phyloP scores from a whole-genome alignment of 1,140 invertebrate species.

The Pogonomyrmex californicus region DNA sequence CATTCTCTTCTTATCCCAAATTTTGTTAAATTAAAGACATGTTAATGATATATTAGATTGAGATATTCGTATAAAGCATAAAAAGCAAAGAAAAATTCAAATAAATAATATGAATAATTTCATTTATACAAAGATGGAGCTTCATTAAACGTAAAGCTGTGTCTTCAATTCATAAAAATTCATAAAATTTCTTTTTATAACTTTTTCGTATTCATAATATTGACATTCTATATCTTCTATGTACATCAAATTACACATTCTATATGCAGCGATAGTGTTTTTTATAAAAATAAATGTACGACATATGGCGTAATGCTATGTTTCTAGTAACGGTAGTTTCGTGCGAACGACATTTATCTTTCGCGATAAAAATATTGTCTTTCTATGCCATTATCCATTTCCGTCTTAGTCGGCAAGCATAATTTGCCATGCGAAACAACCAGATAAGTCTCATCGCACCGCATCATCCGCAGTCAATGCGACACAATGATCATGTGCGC shows the following conservation, averaged over 20 bases:
- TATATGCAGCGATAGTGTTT: not conserved
- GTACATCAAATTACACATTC: not conserved
- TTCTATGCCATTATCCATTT: slow-evolving; percentile 53
- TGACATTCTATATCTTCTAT: not conserved
- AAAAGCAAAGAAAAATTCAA: not conserved
- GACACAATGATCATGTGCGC: not conserved
- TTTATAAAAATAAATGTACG: not conserved
- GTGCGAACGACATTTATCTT: slow-evolving; percentile 34
- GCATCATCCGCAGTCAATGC: slow-evolving; percentile 12
- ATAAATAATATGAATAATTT: not conserved
- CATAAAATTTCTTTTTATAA: not conserved
- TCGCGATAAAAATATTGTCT: slow-evolving; percentile 34
- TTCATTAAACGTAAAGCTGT: too few species aligned
- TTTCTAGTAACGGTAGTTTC: slow-evolving; percentile 22
- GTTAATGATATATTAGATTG: not conserved
- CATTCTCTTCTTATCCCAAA: too few species aligned
- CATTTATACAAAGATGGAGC: not conserved
- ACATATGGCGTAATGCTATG: not conserved
- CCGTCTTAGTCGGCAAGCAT: slow-evolving; percentile 26
- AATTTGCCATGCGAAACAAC: slow-evolving; percentile 53
- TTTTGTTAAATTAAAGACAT: not conserved
- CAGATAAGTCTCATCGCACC: slow-evolving; percentile 53
- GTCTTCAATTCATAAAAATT: too few species aligned
- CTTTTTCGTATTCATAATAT: not conserved
- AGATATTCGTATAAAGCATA: not conserved